Conservation (phyloP, 1,140 invertebrate genomes). For the Drosophila sucinea region DNA sequence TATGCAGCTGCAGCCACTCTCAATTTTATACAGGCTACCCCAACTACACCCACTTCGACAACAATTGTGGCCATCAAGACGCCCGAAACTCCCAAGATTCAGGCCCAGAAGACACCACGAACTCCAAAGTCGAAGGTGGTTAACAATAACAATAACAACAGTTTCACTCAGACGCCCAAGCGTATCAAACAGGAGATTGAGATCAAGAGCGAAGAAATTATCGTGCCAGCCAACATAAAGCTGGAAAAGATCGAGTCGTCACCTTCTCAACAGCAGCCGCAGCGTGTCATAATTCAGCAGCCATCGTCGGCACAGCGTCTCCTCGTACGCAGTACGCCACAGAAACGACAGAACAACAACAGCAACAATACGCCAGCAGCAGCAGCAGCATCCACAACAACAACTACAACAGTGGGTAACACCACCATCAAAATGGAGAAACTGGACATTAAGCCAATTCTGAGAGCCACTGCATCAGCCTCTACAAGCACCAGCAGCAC, state of each 20-base stretch:
- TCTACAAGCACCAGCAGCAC: constrained; percentile 46
- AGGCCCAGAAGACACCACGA: not conserved
- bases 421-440: constrained; percentile 81
- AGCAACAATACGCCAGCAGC: constrained; percentile 1
- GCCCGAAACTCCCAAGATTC: not conserved
- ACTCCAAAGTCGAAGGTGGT: constrained; percentile 5
- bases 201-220: constrained; percentile 80
- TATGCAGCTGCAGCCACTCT: constrained; percentile 75
- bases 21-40: constrained; percentile 58
- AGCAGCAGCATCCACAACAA: constrained; percentile 5
- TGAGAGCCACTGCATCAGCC: constrained; percentile 40
- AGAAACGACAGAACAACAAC: constrained; percentile 47
- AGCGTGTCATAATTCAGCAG: constrained; percentile 67
- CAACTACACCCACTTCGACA: constrained; percentile 29
- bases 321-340: constrained; percentile 66
- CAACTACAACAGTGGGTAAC: constrained; percentile 64
- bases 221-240: constrained; percentile 76
- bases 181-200: constrained; percentile 81
- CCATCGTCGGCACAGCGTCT: constrained; percentile 61
- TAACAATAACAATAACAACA: constrained; percentile 66
- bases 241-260: constrained; percentile 72
- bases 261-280: constrained; percentile 31
- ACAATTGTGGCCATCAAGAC: constrained; percentile 13
- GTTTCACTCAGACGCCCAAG: constrained; percentile 69
- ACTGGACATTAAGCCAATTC: constrained; percentile 73